These are phyloP conservation scores for Danio jaintianensis DNA, from an alignment of 2,797 vertebrate species.

Conservation along the genomic window DNA sequence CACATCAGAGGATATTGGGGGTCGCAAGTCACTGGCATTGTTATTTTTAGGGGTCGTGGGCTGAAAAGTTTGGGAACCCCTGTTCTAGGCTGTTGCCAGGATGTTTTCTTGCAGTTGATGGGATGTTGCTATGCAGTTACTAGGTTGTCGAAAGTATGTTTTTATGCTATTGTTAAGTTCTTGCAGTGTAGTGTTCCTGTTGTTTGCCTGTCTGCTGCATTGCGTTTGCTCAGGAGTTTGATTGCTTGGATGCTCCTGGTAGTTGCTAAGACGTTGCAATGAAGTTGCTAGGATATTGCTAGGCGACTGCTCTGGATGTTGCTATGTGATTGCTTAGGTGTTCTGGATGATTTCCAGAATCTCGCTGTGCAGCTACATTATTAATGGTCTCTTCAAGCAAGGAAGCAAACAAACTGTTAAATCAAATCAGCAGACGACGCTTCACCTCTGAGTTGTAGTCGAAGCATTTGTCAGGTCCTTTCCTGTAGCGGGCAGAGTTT, in stretches of 20 bases:
- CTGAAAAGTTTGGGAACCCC: too few species aligned
- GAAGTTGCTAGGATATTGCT: background rate
- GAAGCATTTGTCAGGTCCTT: slow-evolving; percentile 95
- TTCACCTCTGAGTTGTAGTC: slow-evolving; percentile 95
- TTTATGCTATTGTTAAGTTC: too few species aligned
- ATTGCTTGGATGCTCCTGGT: background rate
- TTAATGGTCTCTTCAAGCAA: too few species aligned
- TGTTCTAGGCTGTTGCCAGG: background rate
- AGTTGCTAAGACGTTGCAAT: background rate
- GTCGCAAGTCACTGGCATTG: too few species aligned
- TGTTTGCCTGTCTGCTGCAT: too few species aligned
- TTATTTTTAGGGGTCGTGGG: too few species aligned
- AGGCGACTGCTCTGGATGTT: background rate
- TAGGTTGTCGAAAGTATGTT: too few species aligned
- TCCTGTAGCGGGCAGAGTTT: slow-evolving; percentile 91
- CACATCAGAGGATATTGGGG: too few species aligned
- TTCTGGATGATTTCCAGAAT: background rate
- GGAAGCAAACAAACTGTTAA: background rate
- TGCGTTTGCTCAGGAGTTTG: too few species aligned
- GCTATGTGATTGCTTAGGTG: background rate
- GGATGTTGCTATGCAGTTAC: background rate
- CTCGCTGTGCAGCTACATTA: too few species aligned
- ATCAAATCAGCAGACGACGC: background rate
- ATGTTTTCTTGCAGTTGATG: background rate
- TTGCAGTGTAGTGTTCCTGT: too few species aligned